Evolutionary conservation across 2,797 vertebrate genomes (phyloP), one percentile per base, ranked within the genome.

Genomic region (Lagocephalus sceleratus): DNA sequence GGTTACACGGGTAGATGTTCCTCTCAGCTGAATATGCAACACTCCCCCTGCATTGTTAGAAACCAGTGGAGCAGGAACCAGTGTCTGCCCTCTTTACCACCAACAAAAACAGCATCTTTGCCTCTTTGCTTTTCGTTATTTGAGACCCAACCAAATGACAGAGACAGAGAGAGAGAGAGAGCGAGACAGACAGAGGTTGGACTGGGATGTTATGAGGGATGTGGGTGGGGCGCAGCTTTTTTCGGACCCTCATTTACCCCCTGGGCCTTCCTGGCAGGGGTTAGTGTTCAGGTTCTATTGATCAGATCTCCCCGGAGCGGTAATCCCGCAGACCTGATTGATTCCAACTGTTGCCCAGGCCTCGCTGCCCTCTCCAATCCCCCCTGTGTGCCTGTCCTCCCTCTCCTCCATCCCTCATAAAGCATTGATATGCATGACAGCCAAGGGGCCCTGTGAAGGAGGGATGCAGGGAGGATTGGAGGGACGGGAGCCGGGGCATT

Each of bases 321-420:
- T 91, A 90, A 92, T 92, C 91, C 89, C 84, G 69, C 76, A 73
- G 87, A 89, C 87, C 85, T 89, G 90, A 93, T 94, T 92, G 89
- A 93, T 93, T 90, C 61, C 26, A 78, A 83, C 87, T 86, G 87
- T 87, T 90, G 89, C 87, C 85, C 71, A 75, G 88, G 86, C 84
- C 83, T 89, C 81, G 59, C 81, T 87, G 84, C 86, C 83, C 87
- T 89, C 80, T 81, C 83, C 82, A 85, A 84, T 20, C 69, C 78
- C 65, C 57, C 61, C 70, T n/a, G n/a, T n/a, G 63, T 65, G 50
- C 59, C 70, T 60, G 59, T 68, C 68, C 17, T 42, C 60, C 67
- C 73, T 79, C 82, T 76, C 75, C 66, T 73, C 76, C 38, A 50
- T 72, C 51, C 35, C 77, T 86, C 79, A 84, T 84, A 78, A 87